Base-by-base conservation (phyloP, 2,888 invertebrate species). In the Branchellion lobata region DNA sequence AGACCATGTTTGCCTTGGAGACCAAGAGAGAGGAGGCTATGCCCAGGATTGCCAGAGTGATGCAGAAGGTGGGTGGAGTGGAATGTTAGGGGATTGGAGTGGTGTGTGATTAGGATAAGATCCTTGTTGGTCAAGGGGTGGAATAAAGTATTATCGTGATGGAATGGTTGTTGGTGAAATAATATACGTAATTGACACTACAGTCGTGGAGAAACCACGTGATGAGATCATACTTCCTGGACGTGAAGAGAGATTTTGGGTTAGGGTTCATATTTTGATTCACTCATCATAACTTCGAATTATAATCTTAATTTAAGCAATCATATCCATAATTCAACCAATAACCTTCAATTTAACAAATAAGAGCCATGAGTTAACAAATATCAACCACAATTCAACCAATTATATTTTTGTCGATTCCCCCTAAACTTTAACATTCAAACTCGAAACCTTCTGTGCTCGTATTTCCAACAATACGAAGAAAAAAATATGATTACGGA, bases 1-100 rank as follows among this genome's bases (percentile, higher is more conserved):
- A 91, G 84, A 97, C 96, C 0, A 81, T 99, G 79, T 96, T 97
- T 87, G 90, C 92, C 0, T 88, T 99, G 84, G 98, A 99, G 88
- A 92, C 91, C 86, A 91, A 92, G 71, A 91, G 98, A 84, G 93
- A 93, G 77, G 92, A 92, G 83, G 91, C 93, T 86, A 92, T 99
- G 82, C 96, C 96, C 0, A 92, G 93, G 80, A 95, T 99, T 83
- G 94, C 95, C 79, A 91, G 93, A 40, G 90, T 96, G 85, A 90
- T 99, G 83, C 98, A 99, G 90, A 98, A 96, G 89, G 93, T 95
- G 68, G 5, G 65, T 65, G 24, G 65, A 3, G 29, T 11, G 65
- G n/a, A n/a, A n/a, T n/a, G n/a, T n/a, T n/a, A 51, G 53, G 53
- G 53, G 11, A 14, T 11, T 18, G 18, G 18, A 18, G 53, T 11